These are phyloP conservation scores for Miichthys miiuy DNA, from an alignment of 2,797 vertebrate genomes.

Conservation along the genomic window DNA sequence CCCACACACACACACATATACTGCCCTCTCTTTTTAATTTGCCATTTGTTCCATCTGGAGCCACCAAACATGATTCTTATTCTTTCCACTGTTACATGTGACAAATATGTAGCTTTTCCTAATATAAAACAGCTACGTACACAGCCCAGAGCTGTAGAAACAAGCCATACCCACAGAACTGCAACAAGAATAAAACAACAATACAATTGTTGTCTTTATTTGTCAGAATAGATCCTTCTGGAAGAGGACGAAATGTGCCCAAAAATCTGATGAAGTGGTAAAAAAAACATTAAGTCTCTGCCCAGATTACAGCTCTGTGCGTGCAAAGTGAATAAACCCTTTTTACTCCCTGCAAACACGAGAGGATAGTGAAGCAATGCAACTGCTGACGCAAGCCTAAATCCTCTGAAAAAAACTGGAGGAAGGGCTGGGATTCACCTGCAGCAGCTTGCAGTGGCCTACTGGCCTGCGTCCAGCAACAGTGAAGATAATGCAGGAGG, in stretches of 20 bases:
- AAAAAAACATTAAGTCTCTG: neutral
- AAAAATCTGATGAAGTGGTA: conserved; percentile 2
- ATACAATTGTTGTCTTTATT: neutral
- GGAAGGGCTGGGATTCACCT: conserved; percentile 59
- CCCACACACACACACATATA: too few relatives aligned
- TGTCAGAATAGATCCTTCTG: neutral
- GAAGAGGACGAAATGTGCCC: conserved; percentile 11
- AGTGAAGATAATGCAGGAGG: neutral
- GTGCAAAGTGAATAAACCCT: conserved; percentile 16
- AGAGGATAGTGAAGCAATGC: conserved; percentile 1
- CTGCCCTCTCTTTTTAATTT: neutral
- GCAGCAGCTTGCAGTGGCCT: conserved; percentile 40
- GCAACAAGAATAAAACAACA: conserved; percentile 8
- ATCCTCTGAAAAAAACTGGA: conserved; percentile 29
- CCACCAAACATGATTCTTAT: conserved; percentile 7
- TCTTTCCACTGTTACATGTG: conserved; percentile 35
- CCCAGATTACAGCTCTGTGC: conserved; percentile 9
- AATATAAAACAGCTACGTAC: conserved; percentile 25
- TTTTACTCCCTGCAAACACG: conserved; percentile 17
- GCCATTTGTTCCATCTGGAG: conserved; percentile 5
- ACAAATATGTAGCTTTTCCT: conserved; percentile 20
- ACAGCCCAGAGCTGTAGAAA: neutral
- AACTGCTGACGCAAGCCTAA: conserved; percentile 48
- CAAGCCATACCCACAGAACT: conserved; percentile 5
- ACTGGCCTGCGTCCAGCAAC: conserved; percentile 26